Evolutionary conservation across 1,140 invertebrate species (phyloP).

Genomic region (Hesperophylax magnus): DNA sequence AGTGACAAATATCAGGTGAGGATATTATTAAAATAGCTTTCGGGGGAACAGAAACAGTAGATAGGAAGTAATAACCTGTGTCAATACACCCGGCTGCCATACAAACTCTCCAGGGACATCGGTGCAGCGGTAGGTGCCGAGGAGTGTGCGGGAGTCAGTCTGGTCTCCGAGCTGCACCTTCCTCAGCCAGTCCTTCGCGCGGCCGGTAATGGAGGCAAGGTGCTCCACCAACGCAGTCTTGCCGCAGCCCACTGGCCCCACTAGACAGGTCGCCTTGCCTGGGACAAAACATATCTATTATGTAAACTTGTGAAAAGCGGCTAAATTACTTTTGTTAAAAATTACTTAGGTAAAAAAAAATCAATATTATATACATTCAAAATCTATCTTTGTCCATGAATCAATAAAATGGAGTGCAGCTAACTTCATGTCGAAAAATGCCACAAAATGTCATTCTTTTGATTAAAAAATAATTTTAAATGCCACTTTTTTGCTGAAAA

Average conservation of each 20-base stretch:
- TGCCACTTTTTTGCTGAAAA: too few relatives aligned
- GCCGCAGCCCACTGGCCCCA: slow-evolving; percentile 94
- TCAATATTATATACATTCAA: too few relatives aligned
- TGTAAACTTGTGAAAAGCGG: too few relatives aligned
- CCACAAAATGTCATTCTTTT: too few relatives aligned
- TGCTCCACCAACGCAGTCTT: slow-evolving; percentile 95
- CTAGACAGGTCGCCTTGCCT: slow-evolving; percentile 85
- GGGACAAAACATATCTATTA: neutral
- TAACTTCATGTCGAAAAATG: too few relatives aligned
- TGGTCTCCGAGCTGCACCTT: slow-evolving; percentile 97
- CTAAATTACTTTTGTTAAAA: too few relatives aligned
- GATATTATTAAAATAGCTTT: too few relatives aligned
- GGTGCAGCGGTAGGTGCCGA: slow-evolving; percentile 96
- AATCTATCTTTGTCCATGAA: too few relatives aligned
- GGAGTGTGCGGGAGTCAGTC: slow-evolving; percentile 95
- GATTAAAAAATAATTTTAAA: too few relatives aligned
- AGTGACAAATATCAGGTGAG: too few relatives aligned
- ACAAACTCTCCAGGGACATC: slow-evolving; percentile 97
- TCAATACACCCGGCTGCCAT: slow-evolving; percentile 94
- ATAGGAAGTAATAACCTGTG: slow-evolving; percentile 70
- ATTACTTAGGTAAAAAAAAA: too few relatives aligned
- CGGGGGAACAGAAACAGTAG: neutral
- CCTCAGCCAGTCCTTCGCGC: slow-evolving; percentile 73
- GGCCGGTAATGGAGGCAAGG: slow-evolving; percentile 85
- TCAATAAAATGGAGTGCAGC: too few relatives aligned